Evolutionary conservation across 2,113 vertebrate species (phyloP).

Genomic region (Chinchilla lanigera): DNA sequence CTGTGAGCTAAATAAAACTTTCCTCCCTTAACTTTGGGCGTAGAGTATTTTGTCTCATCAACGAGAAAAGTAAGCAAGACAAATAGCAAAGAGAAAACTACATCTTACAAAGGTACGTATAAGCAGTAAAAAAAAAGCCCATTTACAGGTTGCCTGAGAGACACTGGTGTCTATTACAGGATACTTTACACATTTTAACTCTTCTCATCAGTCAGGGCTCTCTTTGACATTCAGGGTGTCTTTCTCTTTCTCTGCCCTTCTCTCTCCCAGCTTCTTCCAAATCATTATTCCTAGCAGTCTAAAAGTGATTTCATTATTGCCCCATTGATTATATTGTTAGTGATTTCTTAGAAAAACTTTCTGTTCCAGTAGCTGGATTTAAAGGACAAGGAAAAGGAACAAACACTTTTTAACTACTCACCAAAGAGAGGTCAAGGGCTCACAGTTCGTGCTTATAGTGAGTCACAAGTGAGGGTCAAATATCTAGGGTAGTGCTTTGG

Average conservation of each 20-base stretch:
- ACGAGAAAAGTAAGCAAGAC: not conserved
- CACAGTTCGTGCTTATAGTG: accelerated
- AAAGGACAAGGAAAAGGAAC: not conserved
- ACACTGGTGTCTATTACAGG: not conserved
- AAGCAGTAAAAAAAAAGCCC: not conserved
- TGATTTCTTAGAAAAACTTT: not conserved
- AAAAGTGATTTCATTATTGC: not conserved
- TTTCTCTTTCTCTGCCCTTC: not conserved
- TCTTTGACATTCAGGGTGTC: not conserved
- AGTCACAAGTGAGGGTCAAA: accelerated
- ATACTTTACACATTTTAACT: not conserved
- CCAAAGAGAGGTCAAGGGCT: not conserved
- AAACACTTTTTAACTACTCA: not conserved
- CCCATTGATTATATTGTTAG: not conserved
- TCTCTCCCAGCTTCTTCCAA: not conserved
- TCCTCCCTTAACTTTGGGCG: not conserved
- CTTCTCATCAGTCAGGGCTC: not conserved
- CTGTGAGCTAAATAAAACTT: not conserved
- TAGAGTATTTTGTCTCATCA: not conserved
- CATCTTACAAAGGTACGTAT: not conserved
- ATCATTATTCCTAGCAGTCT: not conserved
- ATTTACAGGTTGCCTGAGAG: not conserved
- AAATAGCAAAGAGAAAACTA: not conserved
- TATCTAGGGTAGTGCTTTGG: accelerated
- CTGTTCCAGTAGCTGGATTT: not conserved